These are phyloP conservation scores for Telmatochromis sp. DNA, from an alignment of 2,113 vertebrate species.

Conservation along the genomic window DNA sequence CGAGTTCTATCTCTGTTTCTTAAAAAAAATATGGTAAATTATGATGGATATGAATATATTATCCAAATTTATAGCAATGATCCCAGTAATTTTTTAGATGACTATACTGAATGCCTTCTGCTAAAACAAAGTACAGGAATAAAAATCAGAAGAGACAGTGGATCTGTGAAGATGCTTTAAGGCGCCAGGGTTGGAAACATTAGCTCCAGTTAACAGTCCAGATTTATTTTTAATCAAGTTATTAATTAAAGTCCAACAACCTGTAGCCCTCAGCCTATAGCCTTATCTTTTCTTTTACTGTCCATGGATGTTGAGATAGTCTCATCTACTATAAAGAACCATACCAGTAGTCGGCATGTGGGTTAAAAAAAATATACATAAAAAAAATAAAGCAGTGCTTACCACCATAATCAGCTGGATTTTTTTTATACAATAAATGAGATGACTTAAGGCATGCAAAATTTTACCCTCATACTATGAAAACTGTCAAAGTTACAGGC, in stretches of 20 bases:
- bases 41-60: not conserved
- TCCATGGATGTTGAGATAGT: not conserved
- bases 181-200: slow-evolving; percentile 57
- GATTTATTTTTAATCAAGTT: not conserved
- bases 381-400: not conserved
- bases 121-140: slow-evolving; percentile 1
- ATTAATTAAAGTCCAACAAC: slow-evolving; percentile 13
- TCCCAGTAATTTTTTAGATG: not conserved
- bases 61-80: not conserved
- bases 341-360: not conserved
- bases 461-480: not conserved
- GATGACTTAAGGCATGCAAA: not conserved
- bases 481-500: not conserved
- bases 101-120: not conserved
- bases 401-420: not conserved
- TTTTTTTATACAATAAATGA: not conserved
- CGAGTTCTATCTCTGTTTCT: not conserved
- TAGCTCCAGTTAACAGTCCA: slow-evolving; percentile 40
- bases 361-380: not conserved
- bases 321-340: not conserved
- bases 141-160: slow-evolving; percentile 2
- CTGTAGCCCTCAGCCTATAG: not conserved
- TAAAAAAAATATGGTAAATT: not conserved
- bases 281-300: not conserved
- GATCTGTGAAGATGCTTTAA: slow-evolving; percentile 49